Conservation (phyloP, 53 echinoderm and acorn worm genomes). For the Crossaster papposus region DNA sequence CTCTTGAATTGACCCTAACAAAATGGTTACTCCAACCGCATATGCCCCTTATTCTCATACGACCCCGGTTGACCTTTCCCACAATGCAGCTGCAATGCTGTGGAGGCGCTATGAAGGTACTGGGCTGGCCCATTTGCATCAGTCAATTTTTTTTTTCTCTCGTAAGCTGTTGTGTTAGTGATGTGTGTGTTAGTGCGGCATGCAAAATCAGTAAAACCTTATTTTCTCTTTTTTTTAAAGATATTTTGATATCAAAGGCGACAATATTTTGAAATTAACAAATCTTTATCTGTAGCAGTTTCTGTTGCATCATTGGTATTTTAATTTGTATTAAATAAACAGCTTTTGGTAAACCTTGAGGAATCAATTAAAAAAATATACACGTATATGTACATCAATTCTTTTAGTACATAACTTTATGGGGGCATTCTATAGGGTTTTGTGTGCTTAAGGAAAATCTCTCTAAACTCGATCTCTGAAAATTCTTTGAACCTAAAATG, state of each 20-base stretch:
- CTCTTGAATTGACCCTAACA: not conserved
- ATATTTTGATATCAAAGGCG: too few species aligned
- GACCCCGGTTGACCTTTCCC: slow-evolving; percentile 58
- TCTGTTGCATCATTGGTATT: not conserved
- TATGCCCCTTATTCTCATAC: not conserved
- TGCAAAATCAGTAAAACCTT: not conserved
- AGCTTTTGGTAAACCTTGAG: too few species aligned
- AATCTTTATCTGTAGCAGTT: not conserved
- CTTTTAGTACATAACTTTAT: too few species aligned
- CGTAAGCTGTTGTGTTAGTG: slow-evolving; percentile 11
- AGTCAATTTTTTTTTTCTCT: not conserved
- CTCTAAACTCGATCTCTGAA: too few species aligned
- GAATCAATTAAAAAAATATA: too few species aligned
- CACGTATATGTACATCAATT: too few species aligned
- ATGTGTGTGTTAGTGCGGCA: not conserved
- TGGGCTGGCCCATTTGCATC: not conserved
- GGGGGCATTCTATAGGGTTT: too few species aligned
- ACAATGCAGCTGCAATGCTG: slow-evolving; percentile 71
- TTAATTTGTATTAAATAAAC: too few species aligned
- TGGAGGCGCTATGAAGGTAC: slow-evolving; percentile 75
- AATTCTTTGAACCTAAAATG: too few species aligned
- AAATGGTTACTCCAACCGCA: not conserved
- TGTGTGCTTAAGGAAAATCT: too few species aligned
- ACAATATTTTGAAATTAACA: too few species aligned
- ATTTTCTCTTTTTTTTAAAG: too few species aligned